These are phyloP conservation scores for Orgyia antiqua DNA, from an alignment of 2,888 invertebrate species.

Conservation along the genomic window DNA sequence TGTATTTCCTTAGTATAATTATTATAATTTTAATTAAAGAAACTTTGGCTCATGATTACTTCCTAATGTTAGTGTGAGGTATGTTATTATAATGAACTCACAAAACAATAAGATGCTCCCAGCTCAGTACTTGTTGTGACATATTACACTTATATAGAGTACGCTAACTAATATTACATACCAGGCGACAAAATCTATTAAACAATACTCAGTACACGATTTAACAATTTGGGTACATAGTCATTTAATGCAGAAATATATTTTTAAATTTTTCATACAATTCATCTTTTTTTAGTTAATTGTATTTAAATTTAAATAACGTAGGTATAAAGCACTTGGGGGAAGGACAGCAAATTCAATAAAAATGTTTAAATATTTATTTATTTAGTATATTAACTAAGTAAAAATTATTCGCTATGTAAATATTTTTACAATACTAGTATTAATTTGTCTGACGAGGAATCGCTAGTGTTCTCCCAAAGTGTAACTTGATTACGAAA, in stretches of 20 bases:
- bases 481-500: slow-evolving; percentile 63
- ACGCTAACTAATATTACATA: slow-evolving; percentile 12
- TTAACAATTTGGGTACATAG: slow-evolving; percentile 70
- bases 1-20: slow-evolving; percentile 26
- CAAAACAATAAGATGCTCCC: slow-evolving; percentile 29
- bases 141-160: slow-evolving; percentile 12
- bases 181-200: slow-evolving; percentile 64
- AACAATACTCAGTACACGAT: slow-evolving; percentile 59
- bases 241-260: slow-evolving; percentile 69
- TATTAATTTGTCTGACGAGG: slow-evolving; percentile 72
- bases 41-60: slow-evolving; percentile 31
- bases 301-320: slow-evolving; percentile 77
- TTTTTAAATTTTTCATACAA: slow-evolving; percentile 72
- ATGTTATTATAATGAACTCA: slow-evolving; percentile 25
- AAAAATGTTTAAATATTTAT: slow-evolving; percentile 63
- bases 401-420: slow-evolving; percentile 77
- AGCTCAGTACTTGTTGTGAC: slow-evolving; percentile 8
- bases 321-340: slow-evolving; percentile 79
- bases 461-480: slow-evolving; percentile 69
- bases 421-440: slow-evolving; percentile 77
- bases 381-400: slow-evolving; percentile 75
- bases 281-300: slow-evolving; percentile 71
- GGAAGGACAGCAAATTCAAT: slow-evolving; percentile 80
- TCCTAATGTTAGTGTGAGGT: slow-evolving; percentile 30
- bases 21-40: slow-evolving; percentile 29